These are phyloP conservation scores for Drosophila saltans DNA, from an alignment of 1,140 invertebrate genomes.

Conservation along the genomic window DNA sequence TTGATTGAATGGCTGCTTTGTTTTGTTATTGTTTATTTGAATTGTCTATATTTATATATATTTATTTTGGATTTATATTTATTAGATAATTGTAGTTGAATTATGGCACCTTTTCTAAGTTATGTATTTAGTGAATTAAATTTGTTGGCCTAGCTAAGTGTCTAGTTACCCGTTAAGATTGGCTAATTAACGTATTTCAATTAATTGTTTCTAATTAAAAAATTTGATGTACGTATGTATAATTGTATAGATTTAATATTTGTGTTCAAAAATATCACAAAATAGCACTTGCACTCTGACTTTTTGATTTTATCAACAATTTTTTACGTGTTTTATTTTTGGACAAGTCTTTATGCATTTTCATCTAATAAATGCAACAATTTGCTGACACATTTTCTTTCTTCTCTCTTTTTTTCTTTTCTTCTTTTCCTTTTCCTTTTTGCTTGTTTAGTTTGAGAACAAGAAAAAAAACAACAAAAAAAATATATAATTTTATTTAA, in stretches of 20 bases:
- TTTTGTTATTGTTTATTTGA: conserved; percentile 36
- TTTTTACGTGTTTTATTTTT: conserved; percentile 82
- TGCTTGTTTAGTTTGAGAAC: conserved; percentile 3
- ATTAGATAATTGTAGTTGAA: conserved; percentile 21
- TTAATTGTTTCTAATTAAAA: conserved; percentile 17
- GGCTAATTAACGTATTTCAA: conserved; percentile 23
- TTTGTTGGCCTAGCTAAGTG: conserved; percentile 56
- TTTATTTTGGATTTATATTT: neutral
- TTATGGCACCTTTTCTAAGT: conserved; percentile 61
- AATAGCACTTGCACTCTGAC: conserved; percentile 40
- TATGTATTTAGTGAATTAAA: conserved; percentile 17
- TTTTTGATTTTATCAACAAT: conserved; percentile 47
- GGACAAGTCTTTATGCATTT: conserved; percentile 81
- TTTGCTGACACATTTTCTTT: conserved; percentile 49
- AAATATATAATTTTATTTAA: neutral
- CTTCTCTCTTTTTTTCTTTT: conserved; percentile 26
- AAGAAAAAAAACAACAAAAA: conserved; percentile 14
- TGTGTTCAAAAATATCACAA: conserved; percentile 66
- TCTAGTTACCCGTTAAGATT: conserved; percentile 52
- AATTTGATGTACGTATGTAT: conserved; percentile 16
- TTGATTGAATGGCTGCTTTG: conserved; percentile 35
- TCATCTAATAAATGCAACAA: conserved; percentile 70
- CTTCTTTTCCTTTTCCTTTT: neutral
- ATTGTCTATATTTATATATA: conserved; percentile 8
- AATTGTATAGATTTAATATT: conserved; percentile 19